phyloP scores from a whole-genome alignment of 2,113 vertebrate species.

The Pyxicephalus adspersus region DNA sequence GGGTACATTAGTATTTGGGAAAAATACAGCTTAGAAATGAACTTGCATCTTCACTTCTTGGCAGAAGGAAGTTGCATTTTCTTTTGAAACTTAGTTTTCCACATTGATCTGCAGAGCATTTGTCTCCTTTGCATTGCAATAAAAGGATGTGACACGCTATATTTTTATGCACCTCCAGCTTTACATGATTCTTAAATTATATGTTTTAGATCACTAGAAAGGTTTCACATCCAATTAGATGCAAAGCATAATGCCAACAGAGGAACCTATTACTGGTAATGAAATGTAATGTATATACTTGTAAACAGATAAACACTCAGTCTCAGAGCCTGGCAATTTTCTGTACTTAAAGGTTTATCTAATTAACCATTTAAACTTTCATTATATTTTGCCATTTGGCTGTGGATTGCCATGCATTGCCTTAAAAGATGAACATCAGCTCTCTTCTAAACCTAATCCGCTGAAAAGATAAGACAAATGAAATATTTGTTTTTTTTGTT shows the following conservation, averaged over 20 bases:
- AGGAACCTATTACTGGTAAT: background rate
- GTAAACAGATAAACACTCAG: background rate
- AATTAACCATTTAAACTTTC: constrained; percentile 75
- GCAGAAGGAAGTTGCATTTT: too few relatives aligned
- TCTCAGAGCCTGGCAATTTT: constrained; percentile 49
- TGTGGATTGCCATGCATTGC: constrained; percentile 65
- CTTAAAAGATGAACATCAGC: constrained; percentile 56
- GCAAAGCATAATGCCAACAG: constrained; percentile 20
- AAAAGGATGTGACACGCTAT: constrained; percentile 8
- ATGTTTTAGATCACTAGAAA: constrained; percentile 21
- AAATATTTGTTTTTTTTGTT: background rate
- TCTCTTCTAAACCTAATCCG: background rate
- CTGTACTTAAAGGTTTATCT: constrained; percentile 73
- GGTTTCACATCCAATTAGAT: constrained; percentile 36
- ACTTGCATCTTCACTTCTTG: too few relatives aligned
- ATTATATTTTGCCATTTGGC: constrained; percentile 66
- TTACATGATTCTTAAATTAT: constrained; percentile 31
- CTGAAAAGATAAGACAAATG: constrained; percentile 21
- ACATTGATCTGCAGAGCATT: background rate
- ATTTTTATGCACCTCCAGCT: constrained; percentile 3
- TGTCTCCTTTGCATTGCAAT: constrained; percentile 3
- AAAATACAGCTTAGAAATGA: too few relatives aligned
- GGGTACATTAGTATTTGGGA: too few relatives aligned
- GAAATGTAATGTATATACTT: background rate
- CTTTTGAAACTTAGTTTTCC: too few relatives aligned